Conservation (phyloP, 2,888 invertebrate genomes). For the Cylloceria caligata region DNA sequence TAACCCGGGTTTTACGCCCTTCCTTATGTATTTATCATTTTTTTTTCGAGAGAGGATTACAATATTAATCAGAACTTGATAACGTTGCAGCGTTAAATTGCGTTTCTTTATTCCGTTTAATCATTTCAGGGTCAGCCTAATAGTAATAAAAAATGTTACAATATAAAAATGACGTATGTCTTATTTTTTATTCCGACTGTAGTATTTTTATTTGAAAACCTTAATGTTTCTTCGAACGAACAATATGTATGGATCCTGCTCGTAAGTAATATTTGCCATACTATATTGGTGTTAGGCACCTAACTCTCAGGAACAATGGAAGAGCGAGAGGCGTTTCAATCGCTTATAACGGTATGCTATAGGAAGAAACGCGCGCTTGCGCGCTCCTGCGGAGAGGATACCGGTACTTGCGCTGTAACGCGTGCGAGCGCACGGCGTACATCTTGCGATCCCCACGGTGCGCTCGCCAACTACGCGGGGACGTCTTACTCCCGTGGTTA, state of each 20-base stretch:
- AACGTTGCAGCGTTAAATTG: background rate
- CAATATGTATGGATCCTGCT: background rate
- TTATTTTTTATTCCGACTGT: too few relatives aligned
- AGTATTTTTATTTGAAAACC: too few relatives aligned
- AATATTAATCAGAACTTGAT: conserved; percentile 46
- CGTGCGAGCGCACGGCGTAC: conserved; percentile 31
- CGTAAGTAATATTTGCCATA: background rate
- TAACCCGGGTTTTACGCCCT: conserved; percentile 21
- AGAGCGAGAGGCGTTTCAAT: conserved; percentile 75
- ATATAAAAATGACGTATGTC: too few relatives aligned
- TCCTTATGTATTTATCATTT: background rate
- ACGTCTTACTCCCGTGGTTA: conserved; percentile 67
- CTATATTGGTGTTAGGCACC: background rate
- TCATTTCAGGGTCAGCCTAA: background rate
- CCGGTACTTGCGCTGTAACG: conserved; percentile 42
- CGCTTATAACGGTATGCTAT: conserved; percentile 69
- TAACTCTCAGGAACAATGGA: conserved; percentile 43
- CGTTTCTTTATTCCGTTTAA: background rate
- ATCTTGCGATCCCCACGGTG: conserved; percentile 28
- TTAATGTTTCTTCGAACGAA: background rate
- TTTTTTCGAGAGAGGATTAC: conserved; percentile 1
- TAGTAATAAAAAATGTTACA: too few relatives aligned
- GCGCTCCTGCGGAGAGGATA: conserved; percentile 55
- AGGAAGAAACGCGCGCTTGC: conserved; percentile 33
- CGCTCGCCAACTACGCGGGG: conserved; percentile 35